Evolutionary conservation across 2,797 vertebrate species (phyloP), one percentile per base, ranked within the genome.

Genomic region (Macrochelys suwanniensis): DNA sequence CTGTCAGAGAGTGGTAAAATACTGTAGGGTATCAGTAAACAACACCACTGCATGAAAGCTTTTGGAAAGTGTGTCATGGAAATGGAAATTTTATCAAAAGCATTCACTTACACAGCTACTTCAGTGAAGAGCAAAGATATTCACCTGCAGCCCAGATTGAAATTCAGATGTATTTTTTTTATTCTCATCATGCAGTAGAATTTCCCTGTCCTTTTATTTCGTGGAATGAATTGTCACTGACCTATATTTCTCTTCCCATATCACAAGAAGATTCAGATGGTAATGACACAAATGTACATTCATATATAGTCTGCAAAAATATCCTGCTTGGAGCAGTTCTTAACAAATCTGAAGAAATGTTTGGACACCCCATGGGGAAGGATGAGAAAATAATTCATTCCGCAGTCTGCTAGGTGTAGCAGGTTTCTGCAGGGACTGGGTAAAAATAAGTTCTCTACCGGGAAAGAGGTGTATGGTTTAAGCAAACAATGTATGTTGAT

Each of bases 211-310:
- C 59, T 92, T 92, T 93, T 91, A 85, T 85, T 91, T 85, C n/a
- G 59, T 42, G 47, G 53, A 83, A 90, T 77, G 87, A 89, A 87
- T 87, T 91, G 45, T 71, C 53, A 23, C 61, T 94, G 90, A 87
- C 91, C 77, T 93, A 53, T 87, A 91, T 92, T 91, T 90, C 56
- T 93, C 42, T 93, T 87, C 59, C 82, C 79, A 92, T 81, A 57
- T 79, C 61, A 26, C 71, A 89, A 79, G 71, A 31, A 68, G 81
- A 82, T 84, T 28, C 15, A 65, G 53, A 59, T 76, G 57, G 84
- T 93, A 89, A 80, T 87, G 91, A 26, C 28, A 68, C 74, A 85
- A 74, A 51, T 0, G n/a, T 13, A 15, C 33, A 54, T 42, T 87
- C 81, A 15, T 54, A 80, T 47, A 31, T 53, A 87, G 19, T 31